phyloP scores from a whole-genome alignment of 2,888 invertebrate genomes.

The Sarcophaga variegata region DNA sequence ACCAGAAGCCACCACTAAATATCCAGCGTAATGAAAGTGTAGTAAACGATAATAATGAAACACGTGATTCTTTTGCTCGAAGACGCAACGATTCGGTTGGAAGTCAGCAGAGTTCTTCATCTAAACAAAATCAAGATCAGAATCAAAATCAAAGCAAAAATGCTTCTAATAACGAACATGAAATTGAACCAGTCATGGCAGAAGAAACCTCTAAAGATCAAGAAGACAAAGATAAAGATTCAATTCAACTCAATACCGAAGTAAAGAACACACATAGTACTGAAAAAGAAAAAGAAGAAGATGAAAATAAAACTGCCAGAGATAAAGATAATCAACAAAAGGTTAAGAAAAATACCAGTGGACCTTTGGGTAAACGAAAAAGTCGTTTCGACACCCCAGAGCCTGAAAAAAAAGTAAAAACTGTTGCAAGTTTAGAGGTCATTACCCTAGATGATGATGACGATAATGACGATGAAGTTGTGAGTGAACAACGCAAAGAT shows the following conservation, averaged over 20 bases:
- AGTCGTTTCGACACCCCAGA: slow-evolving; percentile 68
- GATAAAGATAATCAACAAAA: slow-evolving; percentile 21
- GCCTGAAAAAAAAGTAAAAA: slow-evolving; percentile 42
- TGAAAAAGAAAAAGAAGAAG: not conserved
- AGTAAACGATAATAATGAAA: slow-evolving; percentile 21
- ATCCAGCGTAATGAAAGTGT: not conserved
- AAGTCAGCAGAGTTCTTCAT: slow-evolving; percentile 35
- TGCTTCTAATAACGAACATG: slow-evolving; percentile 11
- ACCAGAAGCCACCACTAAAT: slow-evolving; percentile 9
- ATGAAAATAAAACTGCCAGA: slow-evolving; percentile 14
- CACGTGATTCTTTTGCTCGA: not conserved
- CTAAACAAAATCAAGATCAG: slow-evolving; percentile 39
- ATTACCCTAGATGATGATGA: slow-evolving; percentile 76
- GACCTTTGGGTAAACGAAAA: slow-evolving; percentile 72
- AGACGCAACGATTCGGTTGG: slow-evolving; percentile 39
- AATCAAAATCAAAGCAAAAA: slow-evolving; percentile 9
- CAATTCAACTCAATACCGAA: not conserved
- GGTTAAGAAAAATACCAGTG: not conserved
- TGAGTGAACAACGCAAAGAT: not conserved
- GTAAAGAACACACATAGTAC: not conserved
- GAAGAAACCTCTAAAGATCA: not conserved
- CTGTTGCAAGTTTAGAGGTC: slow-evolving; percentile 71
- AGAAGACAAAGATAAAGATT: not conserved
- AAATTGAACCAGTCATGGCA: not conserved
- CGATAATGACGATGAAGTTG: slow-evolving; percentile 72